A percentile compares a stretch with the other conserved stretches of the same genome.
Conservation (phyloP, 1,140 invertebrate genomes). For the Neodiprion lecontei region DNA sequence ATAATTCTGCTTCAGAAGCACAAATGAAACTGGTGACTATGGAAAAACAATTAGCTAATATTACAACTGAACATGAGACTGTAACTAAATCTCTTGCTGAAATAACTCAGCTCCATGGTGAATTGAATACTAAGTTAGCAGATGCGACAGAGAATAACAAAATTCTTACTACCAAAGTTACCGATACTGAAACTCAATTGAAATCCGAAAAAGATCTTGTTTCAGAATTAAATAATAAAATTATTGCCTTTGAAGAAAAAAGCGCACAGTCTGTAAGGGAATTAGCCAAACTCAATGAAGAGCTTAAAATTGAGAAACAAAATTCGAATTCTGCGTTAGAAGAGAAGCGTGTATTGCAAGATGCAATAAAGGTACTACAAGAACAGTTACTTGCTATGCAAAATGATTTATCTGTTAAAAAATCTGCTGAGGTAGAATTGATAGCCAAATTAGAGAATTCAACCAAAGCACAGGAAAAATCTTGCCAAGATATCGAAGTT, state of each 20-base stretch:
- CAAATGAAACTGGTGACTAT: constrained; percentile 27
- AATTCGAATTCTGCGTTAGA: constrained; percentile 38
- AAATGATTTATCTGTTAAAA: constrained; percentile 31
- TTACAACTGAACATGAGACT: constrained; percentile 8
- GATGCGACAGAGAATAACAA: constrained; percentile 14
- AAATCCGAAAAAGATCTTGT: not conserved
- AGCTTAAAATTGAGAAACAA: constrained; percentile 18
- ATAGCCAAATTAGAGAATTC: constrained; percentile 10
- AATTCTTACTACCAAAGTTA: constrained; percentile 15
- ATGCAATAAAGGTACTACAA: constrained; percentile 36
- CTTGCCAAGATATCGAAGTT: not conserved
- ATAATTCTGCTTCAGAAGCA: constrained; percentile 27
- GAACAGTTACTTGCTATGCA: constrained; percentile 33
- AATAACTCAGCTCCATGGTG: not conserved
- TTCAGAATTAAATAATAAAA: constrained; percentile 36
- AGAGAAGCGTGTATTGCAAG: constrained; percentile 37
- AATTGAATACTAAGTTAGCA: constrained; percentile 14
- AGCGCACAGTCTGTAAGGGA: constrained; percentile 21
- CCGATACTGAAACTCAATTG: constrained; percentile 10
- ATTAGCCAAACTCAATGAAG: constrained; percentile 22
- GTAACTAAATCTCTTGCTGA: not conserved
- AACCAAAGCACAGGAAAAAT: constrained; percentile 24
- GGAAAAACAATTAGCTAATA: constrained; percentile 27
- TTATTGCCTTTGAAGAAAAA: constrained; percentile 31
- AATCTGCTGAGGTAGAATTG: not conserved